Base-by-base conservation (phyloP, 2,797 vertebrate species). In the Peromyscus eremicus region DNA sequence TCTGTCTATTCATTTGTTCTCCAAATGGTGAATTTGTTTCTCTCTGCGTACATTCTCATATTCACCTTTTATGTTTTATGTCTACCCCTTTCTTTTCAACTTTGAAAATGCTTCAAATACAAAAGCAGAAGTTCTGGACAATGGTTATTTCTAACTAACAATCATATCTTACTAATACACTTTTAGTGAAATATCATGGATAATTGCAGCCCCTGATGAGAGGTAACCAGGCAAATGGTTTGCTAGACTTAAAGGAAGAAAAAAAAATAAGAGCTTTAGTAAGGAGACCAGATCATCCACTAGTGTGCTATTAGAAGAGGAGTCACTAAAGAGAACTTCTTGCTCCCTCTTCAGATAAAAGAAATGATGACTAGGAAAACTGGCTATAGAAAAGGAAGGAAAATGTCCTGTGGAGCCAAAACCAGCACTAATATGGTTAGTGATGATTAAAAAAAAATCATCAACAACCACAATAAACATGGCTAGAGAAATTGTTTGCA, bases 131-230 rank as follows among this genome's bases (percentile, higher is more conserved):
- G 27, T 55, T 64, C 70, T 71, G 21, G 62, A 43, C n/a, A 52
- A 89, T 17, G 21, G 27, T 75, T 94, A 85, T 57, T 92, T 89
- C 76, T 77, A 49, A 46, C 37, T 77, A 64, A 81, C 19, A 84
- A 43, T 73, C 9, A 66, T 29, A 52, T 25, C 37, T 80, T 92
- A 79, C 5, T 57, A 37, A 13, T 25, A 57, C 9, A 85, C 94
- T 92, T 89, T 89, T 75, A 89, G 92, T 19, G 29, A 89, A 92
- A 79, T 52, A 13, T 55, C 49, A 77, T 85, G 52, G 64, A 71
- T 84, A 46, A 73, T 75, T 57, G 73, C 2, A 85, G 34, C 16
- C 66, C 13, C 60, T 89, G 84, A 76, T 90, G 40, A 86, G n/a
- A 76, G 12, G 34, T 40, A 90, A 86, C 6, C 4, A 19, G 81